These are phyloP conservation scores for Phylloscopus whistleri DNA, from an alignment of 2,113 vertebrate genomes.

Conservation along the genomic window DNA sequence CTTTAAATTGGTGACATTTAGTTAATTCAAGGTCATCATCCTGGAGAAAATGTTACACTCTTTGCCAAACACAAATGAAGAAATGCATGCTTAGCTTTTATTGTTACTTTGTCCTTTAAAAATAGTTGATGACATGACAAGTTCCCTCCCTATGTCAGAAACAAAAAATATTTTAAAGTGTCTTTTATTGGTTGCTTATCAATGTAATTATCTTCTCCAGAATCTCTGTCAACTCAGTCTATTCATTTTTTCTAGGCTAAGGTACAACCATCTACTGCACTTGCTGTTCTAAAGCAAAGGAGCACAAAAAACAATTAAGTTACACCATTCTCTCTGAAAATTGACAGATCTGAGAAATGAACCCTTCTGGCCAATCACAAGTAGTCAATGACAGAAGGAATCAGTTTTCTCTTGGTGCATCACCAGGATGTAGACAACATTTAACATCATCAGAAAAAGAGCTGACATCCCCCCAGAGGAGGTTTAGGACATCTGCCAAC, in stretches of 20 bases:
- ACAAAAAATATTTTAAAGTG: not conserved
- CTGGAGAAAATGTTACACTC: constrained; percentile 10
- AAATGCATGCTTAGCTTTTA: not conserved
- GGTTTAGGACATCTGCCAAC: not conserved
- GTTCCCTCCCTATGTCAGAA: not conserved
- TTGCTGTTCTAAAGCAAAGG: not conserved
- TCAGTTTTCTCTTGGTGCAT: not conserved
- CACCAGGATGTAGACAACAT: not conserved
- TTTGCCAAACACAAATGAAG: constrained; percentile 16
- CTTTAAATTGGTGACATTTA: not conserved
- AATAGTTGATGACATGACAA: not conserved
- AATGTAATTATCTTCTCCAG: not conserved
- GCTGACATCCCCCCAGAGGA: not conserved
- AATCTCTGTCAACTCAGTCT: not conserved
- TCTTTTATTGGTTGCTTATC: not conserved
- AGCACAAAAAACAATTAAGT: not conserved
- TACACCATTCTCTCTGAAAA: not conserved
- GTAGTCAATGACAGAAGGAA: not conserved
- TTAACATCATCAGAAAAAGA: not conserved
- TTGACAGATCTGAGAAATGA: not conserved
- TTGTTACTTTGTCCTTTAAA: constrained; percentile 26
- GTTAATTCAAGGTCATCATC: constrained; percentile 36
- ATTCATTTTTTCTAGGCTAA: not conserved
- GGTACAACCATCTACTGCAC: not conserved
- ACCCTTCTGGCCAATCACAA: not conserved